These are phyloP conservation scores for Ophion ventricosus DNA, from an alignment of 2,888 invertebrate genomes.

Conservation along the genomic window DNA sequence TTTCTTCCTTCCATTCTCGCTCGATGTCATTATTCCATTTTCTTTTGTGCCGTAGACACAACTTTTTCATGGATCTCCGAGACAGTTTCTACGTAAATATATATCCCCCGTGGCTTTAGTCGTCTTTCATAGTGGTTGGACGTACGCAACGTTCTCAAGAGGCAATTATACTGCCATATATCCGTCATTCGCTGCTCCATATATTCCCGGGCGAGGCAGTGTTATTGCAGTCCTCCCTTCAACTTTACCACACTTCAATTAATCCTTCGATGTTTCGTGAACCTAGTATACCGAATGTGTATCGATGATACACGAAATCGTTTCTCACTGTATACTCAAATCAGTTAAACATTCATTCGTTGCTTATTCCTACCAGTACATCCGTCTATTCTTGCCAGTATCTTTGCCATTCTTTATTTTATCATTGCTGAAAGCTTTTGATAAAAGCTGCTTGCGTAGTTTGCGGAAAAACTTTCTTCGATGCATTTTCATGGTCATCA, in stretches of 20 bases:
- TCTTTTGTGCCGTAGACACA: slow-evolving; percentile 28
- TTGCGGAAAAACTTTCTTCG: background rate
- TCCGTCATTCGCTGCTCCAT: background rate
- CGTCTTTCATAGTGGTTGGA: slow-evolving; percentile 9
- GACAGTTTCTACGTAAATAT: slow-evolving; percentile 9
- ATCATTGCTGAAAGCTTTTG: background rate
- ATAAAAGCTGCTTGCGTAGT: slow-evolving; percentile 1
- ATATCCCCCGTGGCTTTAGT: slow-evolving; percentile 16
- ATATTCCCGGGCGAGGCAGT: background rate
- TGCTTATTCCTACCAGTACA: background rate
- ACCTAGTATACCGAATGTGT: too few species aligned
- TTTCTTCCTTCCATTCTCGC: background rate
- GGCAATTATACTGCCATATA: slow-evolving; percentile 29
- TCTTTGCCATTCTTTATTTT: background rate
- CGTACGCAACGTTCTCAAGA: slow-evolving; percentile 1
- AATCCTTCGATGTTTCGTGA: background rate
- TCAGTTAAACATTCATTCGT: background rate
- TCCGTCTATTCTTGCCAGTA: background rate
- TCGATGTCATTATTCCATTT: slow-evolving; percentile 50
- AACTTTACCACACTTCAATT: background rate
- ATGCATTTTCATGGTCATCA: slow-evolving; percentile 3
- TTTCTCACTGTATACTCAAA: background rate
- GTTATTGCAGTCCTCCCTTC: background rate
- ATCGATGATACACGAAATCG: background rate
- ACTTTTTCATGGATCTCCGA: slow-evolving; percentile 26